Evolutionary conservation across 2,113 vertebrate species (phyloP), one percentile per base, ranked within the genome.

Genomic region (Gopherus evgoodei): DNA sequence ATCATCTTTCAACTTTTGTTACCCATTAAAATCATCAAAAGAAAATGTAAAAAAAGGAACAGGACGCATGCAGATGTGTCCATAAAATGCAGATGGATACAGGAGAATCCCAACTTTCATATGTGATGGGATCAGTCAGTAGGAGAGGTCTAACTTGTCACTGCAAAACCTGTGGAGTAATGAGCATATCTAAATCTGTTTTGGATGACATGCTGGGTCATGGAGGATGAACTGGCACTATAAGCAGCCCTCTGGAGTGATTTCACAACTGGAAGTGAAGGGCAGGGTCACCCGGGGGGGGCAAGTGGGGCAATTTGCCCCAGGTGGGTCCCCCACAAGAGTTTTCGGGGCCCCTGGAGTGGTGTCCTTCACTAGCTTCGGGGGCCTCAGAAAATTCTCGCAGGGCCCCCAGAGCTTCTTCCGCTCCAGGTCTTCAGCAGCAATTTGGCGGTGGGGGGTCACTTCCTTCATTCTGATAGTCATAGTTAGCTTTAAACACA

Each of bases 41-140:
- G 81, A 93, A 94, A 85, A 78, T 47, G 3, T 90, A 81, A 87
- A 95, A 62, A 90, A 25, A n/a, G 50, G 52, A 94, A 81, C 57
- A 84, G 90, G 87, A 90, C 4, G 8, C 59, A 75, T 47, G 62
- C 49, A 16, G 54, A 83, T 25, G 27, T 57, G 54, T 85, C 38
- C 0, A 0, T 81, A 85, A 92, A 87, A 0, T 0, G 50, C 65
- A 83, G 14, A 27, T 56, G 81, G 84, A 38, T 35, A 81, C 65
- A 88, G 54, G 27, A 78, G 5, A 10, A 16, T 9, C 65, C 53
- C n/a, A 87, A 79, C 35, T 87, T 21, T 0, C 0, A 85, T 50
- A 16, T 84, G 31, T 0, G 1, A 87, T 19, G 14, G 17, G 91
- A 16, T 3, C 2, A 25, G 38, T 21, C 83, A 57, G 69, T 19